These are phyloP conservation scores for Syrrhaptes paradoxus DNA, from an alignment of 2,113 vertebrate genomes.

Conservation along the genomic window DNA sequence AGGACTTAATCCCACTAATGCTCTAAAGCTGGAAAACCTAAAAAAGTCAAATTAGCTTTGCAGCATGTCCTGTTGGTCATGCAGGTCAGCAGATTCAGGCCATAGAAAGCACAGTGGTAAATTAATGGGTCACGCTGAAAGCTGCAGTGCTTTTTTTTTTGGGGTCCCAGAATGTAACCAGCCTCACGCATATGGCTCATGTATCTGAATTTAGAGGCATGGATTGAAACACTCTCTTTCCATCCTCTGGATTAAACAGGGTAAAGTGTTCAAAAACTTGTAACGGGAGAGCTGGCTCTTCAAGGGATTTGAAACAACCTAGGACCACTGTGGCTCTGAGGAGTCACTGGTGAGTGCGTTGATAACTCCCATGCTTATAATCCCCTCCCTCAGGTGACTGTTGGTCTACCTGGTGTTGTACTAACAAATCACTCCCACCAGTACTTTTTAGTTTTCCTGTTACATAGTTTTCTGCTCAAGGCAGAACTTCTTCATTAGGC, in stretches of 20 bases:
- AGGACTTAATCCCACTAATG: constrained; percentile 26
- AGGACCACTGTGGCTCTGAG: background rate
- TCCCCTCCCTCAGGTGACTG: no score
- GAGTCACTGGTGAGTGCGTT: no score
- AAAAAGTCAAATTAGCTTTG: background rate
- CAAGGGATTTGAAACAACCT: background rate
- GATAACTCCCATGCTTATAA: no score
- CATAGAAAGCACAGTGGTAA: background rate
- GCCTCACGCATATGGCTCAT: background rate
- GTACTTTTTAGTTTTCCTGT: background rate
- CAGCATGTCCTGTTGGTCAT: background rate
- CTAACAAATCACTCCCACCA: background rate
- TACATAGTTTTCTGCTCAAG: background rate
- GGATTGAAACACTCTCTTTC: background rate
- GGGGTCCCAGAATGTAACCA: background rate
- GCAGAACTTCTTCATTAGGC: background rate
- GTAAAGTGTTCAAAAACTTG: background rate
- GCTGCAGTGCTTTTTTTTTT: background rate
- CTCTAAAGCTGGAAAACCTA: background rate
- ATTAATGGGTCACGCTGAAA: background rate
- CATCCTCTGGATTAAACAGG: background rate
- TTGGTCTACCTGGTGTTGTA: background rate
- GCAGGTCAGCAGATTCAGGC: background rate
- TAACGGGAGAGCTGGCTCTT: background rate
- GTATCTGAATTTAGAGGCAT: background rate